phyloP scores from a whole-genome alignment of 2,888 invertebrate genomes.

The Hyppa rectilinea region DNA sequence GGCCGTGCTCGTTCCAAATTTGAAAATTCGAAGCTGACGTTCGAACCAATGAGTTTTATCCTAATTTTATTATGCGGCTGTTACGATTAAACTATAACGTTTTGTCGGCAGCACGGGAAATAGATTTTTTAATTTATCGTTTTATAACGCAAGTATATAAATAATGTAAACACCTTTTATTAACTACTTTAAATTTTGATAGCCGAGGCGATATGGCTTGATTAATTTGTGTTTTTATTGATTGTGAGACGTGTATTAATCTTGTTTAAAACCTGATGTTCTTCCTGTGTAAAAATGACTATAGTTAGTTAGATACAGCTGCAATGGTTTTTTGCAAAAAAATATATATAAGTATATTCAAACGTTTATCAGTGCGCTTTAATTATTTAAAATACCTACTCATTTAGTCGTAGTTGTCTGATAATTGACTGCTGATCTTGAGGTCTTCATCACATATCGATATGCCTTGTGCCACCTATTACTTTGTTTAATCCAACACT shows the following conservation, averaged over 20 bases:
- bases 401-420: background rate
- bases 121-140: conserved; percentile 69
- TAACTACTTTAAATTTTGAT: conserved; percentile 58
- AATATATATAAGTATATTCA: background rate
- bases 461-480: no score
- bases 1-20: conserved; percentile 83
- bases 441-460: background rate
- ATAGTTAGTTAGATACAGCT: background rate
- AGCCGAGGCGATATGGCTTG: conserved; percentile 50
- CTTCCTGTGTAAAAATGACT: conserved; percentile 12
- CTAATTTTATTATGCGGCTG: conserved; percentile 84
- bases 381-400: background rate
- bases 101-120: conserved; percentile 64
- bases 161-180: conserved; percentile 69
- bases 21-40: conserved; percentile 83
- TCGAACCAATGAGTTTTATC: conserved; percentile 85
- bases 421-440: background rate
- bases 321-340: background rate
- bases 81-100: conserved; percentile 71
- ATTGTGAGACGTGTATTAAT: conserved; percentile 51
- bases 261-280: conserved; percentile 13
- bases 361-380: background rate
- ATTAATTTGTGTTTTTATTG: conserved; percentile 59
- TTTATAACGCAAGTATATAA: conserved; percentile 65
- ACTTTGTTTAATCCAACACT: background rate